Conservation (phyloP, 2,113 vertebrate species). For the Abramis brama region DNA sequence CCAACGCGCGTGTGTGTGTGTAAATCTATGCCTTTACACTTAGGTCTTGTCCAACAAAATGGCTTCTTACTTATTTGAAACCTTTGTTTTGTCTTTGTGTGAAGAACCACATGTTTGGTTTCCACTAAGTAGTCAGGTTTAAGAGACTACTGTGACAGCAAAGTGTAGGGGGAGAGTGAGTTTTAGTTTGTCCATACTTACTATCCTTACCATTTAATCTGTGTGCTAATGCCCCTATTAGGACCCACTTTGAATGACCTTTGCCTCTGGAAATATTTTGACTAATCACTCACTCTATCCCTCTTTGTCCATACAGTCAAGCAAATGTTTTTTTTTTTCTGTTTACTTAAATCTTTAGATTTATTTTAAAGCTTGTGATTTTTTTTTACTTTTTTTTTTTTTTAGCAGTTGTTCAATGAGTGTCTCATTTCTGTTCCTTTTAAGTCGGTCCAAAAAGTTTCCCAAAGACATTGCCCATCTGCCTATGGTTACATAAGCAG, state of each 20-base stretch:
- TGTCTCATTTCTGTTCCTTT: too few species aligned
- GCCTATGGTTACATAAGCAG: background rate
- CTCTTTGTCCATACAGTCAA: background rate
- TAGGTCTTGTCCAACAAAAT: constrained; percentile 3
- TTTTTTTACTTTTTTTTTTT: background rate
- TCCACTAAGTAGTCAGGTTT: constrained; percentile 12
- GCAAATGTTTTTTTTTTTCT: background rate
- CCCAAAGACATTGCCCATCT: background rate
- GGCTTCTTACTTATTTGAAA: background rate
- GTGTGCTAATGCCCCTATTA: constrained; percentile 15
- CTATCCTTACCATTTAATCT: background rate
- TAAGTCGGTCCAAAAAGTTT: background rate
- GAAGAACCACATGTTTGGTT: constrained; percentile 24
- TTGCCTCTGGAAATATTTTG: background rate
- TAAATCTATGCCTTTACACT: background rate
- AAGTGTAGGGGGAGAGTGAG: background rate
- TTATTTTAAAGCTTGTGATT: background rate
- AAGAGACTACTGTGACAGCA: constrained; percentile 8
- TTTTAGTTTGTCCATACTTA: background rate
- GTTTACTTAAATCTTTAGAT: background rate
- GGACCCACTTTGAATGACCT: constrained; percentile 1
- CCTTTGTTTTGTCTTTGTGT: constrained; percentile 8
- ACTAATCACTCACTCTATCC: background rate
- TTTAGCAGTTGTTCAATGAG: too few species aligned
- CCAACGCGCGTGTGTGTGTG: too few species aligned